These are phyloP conservation scores for Anthoptus insignis DNA, from an alignment of 2,888 invertebrate species.

Conservation along the genomic window DNA sequence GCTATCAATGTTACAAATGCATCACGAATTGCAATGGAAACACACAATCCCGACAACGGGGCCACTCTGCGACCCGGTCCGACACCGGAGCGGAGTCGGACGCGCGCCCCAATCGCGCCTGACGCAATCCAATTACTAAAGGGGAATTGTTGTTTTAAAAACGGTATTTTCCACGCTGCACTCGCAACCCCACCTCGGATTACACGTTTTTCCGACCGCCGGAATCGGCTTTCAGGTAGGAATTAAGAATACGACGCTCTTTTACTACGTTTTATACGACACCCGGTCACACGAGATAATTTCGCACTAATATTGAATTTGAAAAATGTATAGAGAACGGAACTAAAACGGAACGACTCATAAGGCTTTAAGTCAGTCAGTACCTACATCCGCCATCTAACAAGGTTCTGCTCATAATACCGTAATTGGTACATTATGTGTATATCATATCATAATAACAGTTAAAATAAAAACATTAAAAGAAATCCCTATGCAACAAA, in stretches of 20 bases:
- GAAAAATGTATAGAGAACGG: too few species aligned
- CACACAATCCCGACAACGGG: slow-evolving; percentile 34
- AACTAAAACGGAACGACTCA: too few species aligned
- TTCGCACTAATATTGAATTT: neutral
- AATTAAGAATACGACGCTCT: slow-evolving; percentile 34
- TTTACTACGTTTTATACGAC: slow-evolving; percentile 7
- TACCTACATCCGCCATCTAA: too few species aligned
- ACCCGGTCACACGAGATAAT: neutral
- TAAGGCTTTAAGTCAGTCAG: too few species aligned
- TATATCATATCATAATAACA: too few species aligned
- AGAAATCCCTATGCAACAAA: too few species aligned
- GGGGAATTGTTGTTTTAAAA: slow-evolving; percentile 60
- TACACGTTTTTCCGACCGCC: slow-evolving; percentile 33
- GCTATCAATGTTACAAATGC: too few species aligned
- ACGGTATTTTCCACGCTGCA: slow-evolving; percentile 37
- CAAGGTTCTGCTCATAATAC: too few species aligned
- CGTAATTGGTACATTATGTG: too few species aligned
- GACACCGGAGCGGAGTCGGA: slow-evolving; percentile 40
- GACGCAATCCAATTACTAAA: slow-evolving; percentile 69
- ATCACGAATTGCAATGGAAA: slow-evolving; percentile 19
- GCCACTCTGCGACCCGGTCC: slow-evolving; percentile 34
- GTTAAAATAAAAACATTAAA: too few species aligned
- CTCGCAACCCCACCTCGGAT: slow-evolving; percentile 43
- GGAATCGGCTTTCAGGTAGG: slow-evolving; percentile 11
- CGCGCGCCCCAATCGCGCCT: slow-evolving; percentile 58